These are phyloP conservation scores for Ophioderma brevispina DNA, from an alignment of 35 echinoderm and acorn worm species.

Conservation along the genomic window DNA sequence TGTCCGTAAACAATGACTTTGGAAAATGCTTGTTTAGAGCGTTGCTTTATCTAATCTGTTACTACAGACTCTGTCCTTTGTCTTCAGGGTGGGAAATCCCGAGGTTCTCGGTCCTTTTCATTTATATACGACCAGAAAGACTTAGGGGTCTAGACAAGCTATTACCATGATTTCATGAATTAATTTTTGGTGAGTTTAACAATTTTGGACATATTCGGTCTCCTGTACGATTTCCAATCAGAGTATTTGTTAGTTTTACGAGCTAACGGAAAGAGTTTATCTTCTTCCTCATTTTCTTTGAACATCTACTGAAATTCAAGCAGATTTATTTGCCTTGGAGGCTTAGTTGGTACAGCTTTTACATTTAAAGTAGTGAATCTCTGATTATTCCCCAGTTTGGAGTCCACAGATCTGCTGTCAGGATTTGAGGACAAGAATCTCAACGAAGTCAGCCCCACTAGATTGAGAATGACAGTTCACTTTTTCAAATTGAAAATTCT, in stretches of 20 bases:
- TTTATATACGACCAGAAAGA: too few relatives aligned
- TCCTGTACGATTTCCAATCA: not conserved
- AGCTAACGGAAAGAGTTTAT: not conserved
- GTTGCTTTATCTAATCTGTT: not conserved
- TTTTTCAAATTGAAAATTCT: slow-evolving; percentile 53
- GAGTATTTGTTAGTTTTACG: not conserved
- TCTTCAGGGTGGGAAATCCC: slow-evolving; percentile 17
- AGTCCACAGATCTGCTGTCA: slow-evolving; percentile 28
- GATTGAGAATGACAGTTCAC: not conserved
- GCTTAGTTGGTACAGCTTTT: slow-evolving; percentile 15
- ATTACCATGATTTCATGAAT: too few relatives aligned
- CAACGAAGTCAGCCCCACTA: not conserved
- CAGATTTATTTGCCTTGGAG: slow-evolving; percentile 21
- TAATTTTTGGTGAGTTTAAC: too few relatives aligned
- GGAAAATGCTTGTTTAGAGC: slow-evolving; percentile 26
- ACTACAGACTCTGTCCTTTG: not conserved
- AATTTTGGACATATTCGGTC: not conserved
- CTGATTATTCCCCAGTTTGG: slow-evolving; percentile 47
- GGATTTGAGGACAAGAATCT: slow-evolving; percentile 36
- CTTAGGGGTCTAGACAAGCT: too few relatives aligned
- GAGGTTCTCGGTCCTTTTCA: not conserved
- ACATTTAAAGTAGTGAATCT: not conserved
- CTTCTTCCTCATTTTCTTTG: slow-evolving; percentile 56
- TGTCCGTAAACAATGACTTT: slow-evolving; percentile 10
- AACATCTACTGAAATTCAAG: slow-evolving; percentile 7